Base-by-base conservation (phyloP, 2,888 invertebrate species). In the Endotricha flammealis region DNA sequence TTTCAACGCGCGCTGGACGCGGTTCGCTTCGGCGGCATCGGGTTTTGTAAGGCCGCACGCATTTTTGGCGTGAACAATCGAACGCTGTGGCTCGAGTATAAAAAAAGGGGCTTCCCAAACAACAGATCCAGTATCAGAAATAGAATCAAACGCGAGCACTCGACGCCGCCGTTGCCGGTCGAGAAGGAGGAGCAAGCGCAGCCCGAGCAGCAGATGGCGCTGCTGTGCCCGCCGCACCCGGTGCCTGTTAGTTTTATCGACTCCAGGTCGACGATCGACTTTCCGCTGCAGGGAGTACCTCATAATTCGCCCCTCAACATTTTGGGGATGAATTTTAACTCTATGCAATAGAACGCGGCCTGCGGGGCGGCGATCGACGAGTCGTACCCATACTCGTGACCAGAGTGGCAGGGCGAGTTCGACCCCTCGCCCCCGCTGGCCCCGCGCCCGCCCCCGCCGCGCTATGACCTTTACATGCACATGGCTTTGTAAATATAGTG, bases 1-100 rank as follows among this genome's bases (percentile, higher is more conserved):
- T 95, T 95, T 73, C 91, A 93, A 48, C 87, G 92, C 20, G 95
- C 95, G 0, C 76, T 95, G 32, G 94, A 95, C 62, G 95, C 94
- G 0, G 95, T 95, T 0, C 89, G 94, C 42, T 92, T 91, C 58
- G 95, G 95, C 12, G 93, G 94, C 23, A 93, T 95, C 50, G 95
- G 95, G 1, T 95, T 95, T 74, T 95, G 95, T 73, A 94, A 94
- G 61, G 95, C 95, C 5, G 95, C 95, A 0, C 87, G 93, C 33
- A 90, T 94, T 79, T 95, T 93, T 70, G 95, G 95, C 16, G 94
- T 95, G 9, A 95, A 95, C 74, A 95, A 95, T 75, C 88, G 95
- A 38, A 95, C 95, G 0, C 81, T 95, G 2, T 95, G 95, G 95
- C 80, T 95, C 23, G 95, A 95, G 64, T 95, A 94, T 66, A 94